These are phyloP conservation scores for Psephotus haematonotus DNA, from an alignment of 2,113 vertebrate genomes.

Conservation along the genomic window DNA sequence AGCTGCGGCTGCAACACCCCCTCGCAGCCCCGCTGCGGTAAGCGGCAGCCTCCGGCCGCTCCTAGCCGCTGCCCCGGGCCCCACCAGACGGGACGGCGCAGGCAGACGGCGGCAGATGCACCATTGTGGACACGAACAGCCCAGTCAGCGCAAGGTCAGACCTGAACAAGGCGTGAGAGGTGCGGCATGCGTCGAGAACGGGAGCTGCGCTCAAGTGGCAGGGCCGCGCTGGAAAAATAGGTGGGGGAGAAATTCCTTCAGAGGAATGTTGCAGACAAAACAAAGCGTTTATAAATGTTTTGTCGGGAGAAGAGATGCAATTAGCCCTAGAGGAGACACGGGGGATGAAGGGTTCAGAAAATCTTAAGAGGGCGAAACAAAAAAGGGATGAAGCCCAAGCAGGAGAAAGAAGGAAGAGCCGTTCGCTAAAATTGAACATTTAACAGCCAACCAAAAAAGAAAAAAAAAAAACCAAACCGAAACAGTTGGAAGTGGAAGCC, in stretches of 20 bases:
- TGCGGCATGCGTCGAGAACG: neutral
- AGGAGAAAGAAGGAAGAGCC: rapidly evolving
- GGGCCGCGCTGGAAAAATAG: too few relatives aligned
- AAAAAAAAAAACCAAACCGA: neutral
- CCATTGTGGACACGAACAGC: rapidly evolving
- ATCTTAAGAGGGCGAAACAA: neutral
- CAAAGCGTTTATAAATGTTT: neutral
- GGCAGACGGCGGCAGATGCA: neutral
- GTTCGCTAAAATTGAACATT: neutral
- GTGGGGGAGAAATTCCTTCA: neutral
- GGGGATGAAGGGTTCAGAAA: rapidly evolving
- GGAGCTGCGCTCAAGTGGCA: neutral
- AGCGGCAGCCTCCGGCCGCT: too few relatives aligned
- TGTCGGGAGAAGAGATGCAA: neutral
- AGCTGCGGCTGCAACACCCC: neutral
- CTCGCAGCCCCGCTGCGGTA: neutral
- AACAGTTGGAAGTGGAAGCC: neutral
- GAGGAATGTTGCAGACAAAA: neutral
- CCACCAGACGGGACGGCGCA: neutral
- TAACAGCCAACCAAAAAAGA: neutral
- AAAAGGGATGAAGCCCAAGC: neutral
- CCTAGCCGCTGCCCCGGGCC: rapidly evolving
- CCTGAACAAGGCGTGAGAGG: neutral
- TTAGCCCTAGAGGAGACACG: neutral
- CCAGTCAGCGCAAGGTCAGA: neutral